Percentiles rank a stretch among this genome's conserved stretches.
These are phyloP conservation scores for Gymnobelideus leadbeateri DNA, from an alignment of 2,113 vertebrate genomes.

Conservation along the genomic window DNA sequence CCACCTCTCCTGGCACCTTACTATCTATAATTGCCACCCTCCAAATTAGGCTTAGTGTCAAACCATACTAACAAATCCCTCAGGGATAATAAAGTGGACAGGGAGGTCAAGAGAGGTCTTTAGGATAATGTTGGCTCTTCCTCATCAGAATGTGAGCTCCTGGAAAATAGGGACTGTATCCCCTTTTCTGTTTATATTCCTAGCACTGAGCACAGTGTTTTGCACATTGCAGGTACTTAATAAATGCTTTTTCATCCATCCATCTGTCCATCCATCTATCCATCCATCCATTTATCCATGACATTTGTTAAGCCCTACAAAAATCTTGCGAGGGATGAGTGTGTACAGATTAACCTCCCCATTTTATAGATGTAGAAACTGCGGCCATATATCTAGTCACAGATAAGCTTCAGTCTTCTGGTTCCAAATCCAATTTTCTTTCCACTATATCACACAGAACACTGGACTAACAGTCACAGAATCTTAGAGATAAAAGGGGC, in stretches of 20 bases:
- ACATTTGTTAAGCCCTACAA: neutral
- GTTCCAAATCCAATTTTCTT: neutral
- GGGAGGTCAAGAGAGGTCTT: neutral
- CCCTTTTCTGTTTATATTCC: neutral
- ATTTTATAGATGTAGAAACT: neutral
- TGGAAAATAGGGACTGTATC: neutral
- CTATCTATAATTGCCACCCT: neutral
- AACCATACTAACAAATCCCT: neutral
- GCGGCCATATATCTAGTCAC: neutral
- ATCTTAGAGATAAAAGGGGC: neutral
- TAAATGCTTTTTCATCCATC: neutral
- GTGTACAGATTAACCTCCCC: neutral
- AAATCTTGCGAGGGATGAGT: neutral
- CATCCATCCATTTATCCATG: neutral
- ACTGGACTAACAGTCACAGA: neutral
- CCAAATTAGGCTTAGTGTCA: neutral
- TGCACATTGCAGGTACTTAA: neutral
- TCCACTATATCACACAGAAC: neutral
- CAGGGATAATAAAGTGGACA: neutral
- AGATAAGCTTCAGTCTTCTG: neutral
- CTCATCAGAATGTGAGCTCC: neutral
- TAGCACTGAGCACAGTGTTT: neutral
- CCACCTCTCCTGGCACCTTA: neutral
- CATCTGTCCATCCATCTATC: neutral
- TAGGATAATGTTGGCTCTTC: neutral